These are phyloP conservation scores for Norana najaformis DNA, from an alignment of 2,888 invertebrate species.

Conservation along the genomic window DNA sequence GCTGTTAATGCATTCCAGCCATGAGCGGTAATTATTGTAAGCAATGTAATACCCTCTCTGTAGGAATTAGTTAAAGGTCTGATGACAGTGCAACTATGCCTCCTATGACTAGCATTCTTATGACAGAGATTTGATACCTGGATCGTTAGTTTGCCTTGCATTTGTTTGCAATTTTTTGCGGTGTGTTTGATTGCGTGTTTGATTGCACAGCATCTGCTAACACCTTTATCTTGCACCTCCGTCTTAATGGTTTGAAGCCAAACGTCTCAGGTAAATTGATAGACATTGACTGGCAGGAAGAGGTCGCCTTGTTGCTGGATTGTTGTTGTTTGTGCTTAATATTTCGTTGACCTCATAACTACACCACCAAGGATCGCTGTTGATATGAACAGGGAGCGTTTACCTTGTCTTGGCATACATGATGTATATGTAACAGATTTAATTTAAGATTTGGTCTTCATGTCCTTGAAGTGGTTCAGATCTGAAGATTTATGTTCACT, in stretches of 20 bases:
- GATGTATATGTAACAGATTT: too few species aligned
- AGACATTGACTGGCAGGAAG: not conserved
- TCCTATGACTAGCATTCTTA: not conserved
- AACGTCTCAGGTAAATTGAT: not conserved
- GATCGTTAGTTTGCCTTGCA: not conserved
- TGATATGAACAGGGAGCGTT: too few species aligned
- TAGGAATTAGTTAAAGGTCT: not conserved
- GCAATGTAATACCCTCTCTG: not conserved
- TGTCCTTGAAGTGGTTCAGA: not conserved
- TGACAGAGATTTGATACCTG: not conserved
- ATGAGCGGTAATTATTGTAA: not conserved
- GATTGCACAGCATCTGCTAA: not conserved
- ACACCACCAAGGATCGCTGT: too few species aligned
- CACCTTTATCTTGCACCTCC: not conserved
- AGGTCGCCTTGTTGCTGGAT: not conserved
- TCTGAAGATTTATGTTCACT: not conserved
- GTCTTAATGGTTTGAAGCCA: not conserved
- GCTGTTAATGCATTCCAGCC: too few species aligned
- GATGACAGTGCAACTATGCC: not conserved
- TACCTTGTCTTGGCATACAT: too few species aligned
- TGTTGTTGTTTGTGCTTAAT: not conserved
- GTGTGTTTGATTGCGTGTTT: not conserved
- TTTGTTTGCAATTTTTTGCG: not conserved
- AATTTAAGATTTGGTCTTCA: not conserved
- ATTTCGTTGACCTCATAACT: not conserved